Base-by-base conservation (phyloP, 2,888 invertebrate species). In the Oscheius sp. region DNA sequence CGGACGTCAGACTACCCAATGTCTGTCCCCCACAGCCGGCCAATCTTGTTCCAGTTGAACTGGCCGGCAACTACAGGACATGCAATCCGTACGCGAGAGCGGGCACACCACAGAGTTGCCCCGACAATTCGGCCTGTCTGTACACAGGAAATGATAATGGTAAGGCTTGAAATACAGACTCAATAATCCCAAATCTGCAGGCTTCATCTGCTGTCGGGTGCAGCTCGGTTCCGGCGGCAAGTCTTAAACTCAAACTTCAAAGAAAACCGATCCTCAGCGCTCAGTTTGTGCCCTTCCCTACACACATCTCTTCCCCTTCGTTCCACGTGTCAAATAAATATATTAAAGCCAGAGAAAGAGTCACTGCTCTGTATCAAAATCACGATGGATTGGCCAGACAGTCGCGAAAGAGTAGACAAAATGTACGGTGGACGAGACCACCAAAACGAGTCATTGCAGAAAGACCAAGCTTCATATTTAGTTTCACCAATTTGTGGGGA, bases 11-110 rank as follows among this genome's bases (percentile, higher is more conserved):
- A 51, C 78, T 88, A 57, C 87, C 88, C 60, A 88, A 88, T 66
- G 87, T 88, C 21, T 88, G 87, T 65, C 88, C 88, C 21, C 88
- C 88, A 33, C 87, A 88, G 74, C 88, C 88, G 10, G 85, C 87
- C 62, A 88, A 88, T 63, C 77, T 88, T 58, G 87, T 88, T 2
- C 88, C 88, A 2, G 88, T 88, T 21, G 87, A 88, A 74, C 70
- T 88, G 73, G 88, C 87, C 35, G 88, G 88, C 65, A 82, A 82
- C 70, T 82, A 80, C 70, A 66, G 82, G 73, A 82, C 82, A 37
- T 82, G 82, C 70, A 82, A 82, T 70, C 82, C 82, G 77, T 81
- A 55, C 76, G 88, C 88, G 7, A 78, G 87, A n/a, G 71, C 79
- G 29, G 86, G 87, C 21, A 88, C 88, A 13, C 87, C 88, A 0